Evolutionary conservation across 2,888 invertebrate species (phyloP), one percentile per base, ranked within the genome.

Genomic region (Eilema depressum): DNA sequence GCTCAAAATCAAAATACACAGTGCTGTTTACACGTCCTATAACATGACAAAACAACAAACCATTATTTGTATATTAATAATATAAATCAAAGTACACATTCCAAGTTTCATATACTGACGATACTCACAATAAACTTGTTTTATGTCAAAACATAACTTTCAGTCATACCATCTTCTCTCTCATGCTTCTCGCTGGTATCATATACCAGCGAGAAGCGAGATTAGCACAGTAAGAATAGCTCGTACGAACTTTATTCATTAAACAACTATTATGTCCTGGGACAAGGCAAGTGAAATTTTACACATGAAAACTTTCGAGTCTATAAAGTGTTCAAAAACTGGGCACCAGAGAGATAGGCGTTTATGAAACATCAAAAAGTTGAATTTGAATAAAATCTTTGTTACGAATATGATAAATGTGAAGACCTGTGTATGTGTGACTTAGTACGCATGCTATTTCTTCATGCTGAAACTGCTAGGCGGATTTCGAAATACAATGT

Each of bases 161-260:
- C 28, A 56, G 25, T 53, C 12, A 41, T 14, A 59, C 59, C 28
- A 41, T 68, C 17, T 47, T 20, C 8, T 47, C 57, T 63, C 41
- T 62, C 57, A 2, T 69, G n/a, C n/a, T n/a, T n/a, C n/a, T n/a
- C n/a, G n/a, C n/a, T n/a, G n/a, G n/a, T n/a, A n/a, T n/a, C n/a
- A 65, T 69, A 60, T 47, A 30, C 14, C 30, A 33, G 47, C 20
- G 60, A 53, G 59, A 65, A 64, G 60, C 25, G 60, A 60, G 59
- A 65, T 65, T 60, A 64, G 64, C 33, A n/a, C 53, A 47, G 33
- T 59, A 65, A 65, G 64, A 63, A 69, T 65, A 69, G 64, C 69
- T 69, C 61, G 63, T 63, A 37, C 33, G 33, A 80, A 79, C 70
- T 79, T 69, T 69, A 70, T 61, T 71, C 68, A 79, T 78, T 75